Evolutionary conservation across 2,113 vertebrate genomes (phyloP), one percentile per base, ranked within the genome.

Genomic region (Mirounga angustirostris): DNA sequence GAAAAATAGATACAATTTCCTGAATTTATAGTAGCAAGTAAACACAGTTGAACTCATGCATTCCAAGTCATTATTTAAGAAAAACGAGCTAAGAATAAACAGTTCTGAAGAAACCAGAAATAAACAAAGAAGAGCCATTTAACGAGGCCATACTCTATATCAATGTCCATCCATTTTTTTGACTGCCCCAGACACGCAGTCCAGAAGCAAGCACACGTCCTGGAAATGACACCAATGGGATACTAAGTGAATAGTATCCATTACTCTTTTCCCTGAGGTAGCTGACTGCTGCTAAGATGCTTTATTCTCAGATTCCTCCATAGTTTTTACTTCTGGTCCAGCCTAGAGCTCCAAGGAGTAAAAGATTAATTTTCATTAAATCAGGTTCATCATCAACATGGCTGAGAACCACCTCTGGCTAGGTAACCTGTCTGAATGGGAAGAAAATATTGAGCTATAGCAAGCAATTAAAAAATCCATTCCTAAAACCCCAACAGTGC

Each of bases 291-390:
- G 10, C 5, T 83, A 19, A n/a, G 36, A 83, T 63, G 28, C 15
- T 83, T 90, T 12, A 30, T 40, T n/a, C 4, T 81, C 30, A 81
- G 30, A 89, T 89, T 92, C 76, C 79, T 78, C 24, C 50, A 18
- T 30, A 46, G 16, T 19, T 91, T 46, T 52, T 71, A 71, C 26
- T 3, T 83, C 19, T 67, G 8, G 56, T 79, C 1, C 2, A 63
- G 21, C 7, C 61, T 13, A 46, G 46, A 28, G 26, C 0, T 7
- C 30, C 28, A 28, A 67, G 24, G 9, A n/a, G 28, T 26, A 52
- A 95, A 54, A 79, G 12, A 78, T 54, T 83, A 30, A 43, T 95
- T 95, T 93, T 67, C 36, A 83, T 93, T 79, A 81, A 94, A 28
- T 96, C 59, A 79, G 28, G 65, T 74, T 92, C 95, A 94, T 67